Evolutionary conservation across 2,888 invertebrate genomes (phyloP), one percentile per base, ranked within the genome.

Genomic region (Clivina fossor): DNA sequence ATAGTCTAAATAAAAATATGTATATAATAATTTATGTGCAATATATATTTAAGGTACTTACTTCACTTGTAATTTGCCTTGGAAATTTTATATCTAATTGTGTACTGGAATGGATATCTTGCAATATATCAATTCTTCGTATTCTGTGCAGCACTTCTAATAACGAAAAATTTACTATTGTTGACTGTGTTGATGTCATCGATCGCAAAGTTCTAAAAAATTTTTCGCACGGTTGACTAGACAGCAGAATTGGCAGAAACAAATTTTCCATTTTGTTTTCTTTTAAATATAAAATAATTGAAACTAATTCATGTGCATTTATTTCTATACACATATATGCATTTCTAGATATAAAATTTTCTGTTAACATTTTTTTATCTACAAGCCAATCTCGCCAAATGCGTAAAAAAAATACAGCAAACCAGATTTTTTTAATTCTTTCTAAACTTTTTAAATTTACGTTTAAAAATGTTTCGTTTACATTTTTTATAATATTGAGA

Each of bases 211-310:
- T 33, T 30, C 53, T 43, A 44, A 53, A 57, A 32, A 51, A 51
- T 16, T 47, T 28, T 47, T 57, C 57, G 28, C 53, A 53, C 16
- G 57, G 24, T 51, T 57, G 51, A 22, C 51, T 53, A 26, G 37
- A 37, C 19, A 53, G 46, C 19, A 30, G 18, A 35, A 24, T 24
- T 7, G 51, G 46, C 18, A 57, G 19, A 53, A 57, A 57, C 44
- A 57, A 44, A 18, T n/a, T 9, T 8, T 32, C 35, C 4, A 11
- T 11, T 9, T 38, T 24, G 15, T 32, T 38, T 13, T 37, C 13
- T 37, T 28, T 47, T 9, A 32, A 47, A 11, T 48, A 30, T 4
- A 37, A 26, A 15, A 35, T 37, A 11, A 48, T 38, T 26, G 19
- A 30, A 20, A 55, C 26, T 9, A 55, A 8, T 20, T 35, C 28